Percentiles rank a stretch among this genome's conserved stretches.
These are phyloP conservation scores for Ranitomeya imitator DNA, from an alignment of 2,113 vertebrate genomes.

Conservation along the genomic window DNA sequence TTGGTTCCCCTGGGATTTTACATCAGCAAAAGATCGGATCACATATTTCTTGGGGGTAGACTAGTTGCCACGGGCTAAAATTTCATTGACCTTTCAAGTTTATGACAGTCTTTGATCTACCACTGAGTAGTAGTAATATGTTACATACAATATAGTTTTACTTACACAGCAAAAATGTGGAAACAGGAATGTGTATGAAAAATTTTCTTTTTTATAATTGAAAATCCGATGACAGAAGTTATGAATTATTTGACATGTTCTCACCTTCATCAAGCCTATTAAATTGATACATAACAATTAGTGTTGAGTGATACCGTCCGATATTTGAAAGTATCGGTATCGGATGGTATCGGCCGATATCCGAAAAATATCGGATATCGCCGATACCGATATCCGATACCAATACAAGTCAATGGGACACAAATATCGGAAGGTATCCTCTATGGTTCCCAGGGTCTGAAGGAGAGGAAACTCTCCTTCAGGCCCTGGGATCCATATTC, in stretches of 20 bases:
- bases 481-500: no score
- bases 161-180: not conserved
- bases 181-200: not conserved
- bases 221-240: not conserved
- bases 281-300: no score
- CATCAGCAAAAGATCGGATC: conserved; percentile 41
- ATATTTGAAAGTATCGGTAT: no score
- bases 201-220: not conserved
- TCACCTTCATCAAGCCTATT: not conserved
- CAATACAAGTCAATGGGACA: no score
- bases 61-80: conserved; percentile 33
- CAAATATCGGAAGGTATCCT: no score
- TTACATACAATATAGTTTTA: not conserved
- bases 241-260: not conserved
- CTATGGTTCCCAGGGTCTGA: no score
- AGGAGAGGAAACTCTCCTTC: no score
- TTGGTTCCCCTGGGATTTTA: conserved; percentile 47
- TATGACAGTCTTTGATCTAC: conserved; percentile 31
- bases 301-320: no score
- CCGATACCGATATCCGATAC: no score
- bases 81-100: conserved; percentile 27
- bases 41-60: conserved; percentile 27
- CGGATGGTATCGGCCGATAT: no score
- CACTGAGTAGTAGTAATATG: not conserved
- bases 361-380: no score